Conservation (phyloP, 2,113 vertebrate species). For the Aspidoscelis tigris region DNA sequence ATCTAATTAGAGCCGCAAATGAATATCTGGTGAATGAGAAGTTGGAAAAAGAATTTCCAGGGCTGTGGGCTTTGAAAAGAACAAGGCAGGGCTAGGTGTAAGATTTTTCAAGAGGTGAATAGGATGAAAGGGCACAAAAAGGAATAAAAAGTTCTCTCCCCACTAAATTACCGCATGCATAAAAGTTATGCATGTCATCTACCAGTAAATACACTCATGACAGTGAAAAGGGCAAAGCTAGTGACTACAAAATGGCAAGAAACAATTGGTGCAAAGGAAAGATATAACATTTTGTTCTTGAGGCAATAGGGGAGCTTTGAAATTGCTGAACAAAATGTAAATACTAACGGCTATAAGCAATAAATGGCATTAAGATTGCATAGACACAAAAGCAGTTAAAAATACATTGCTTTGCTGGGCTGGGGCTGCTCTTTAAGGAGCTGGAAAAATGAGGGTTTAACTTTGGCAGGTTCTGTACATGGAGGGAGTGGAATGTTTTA, state of each 20-base stretch:
- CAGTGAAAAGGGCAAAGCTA: background rate
- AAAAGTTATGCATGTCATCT: slow-evolving; percentile 12
- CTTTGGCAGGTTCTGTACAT: background rate
- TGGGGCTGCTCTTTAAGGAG: background rate
- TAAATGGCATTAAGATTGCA: slow-evolving; percentile 17
- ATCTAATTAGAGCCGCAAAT: slow-evolving; percentile 22
- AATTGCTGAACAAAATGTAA: slow-evolving; percentile 15
- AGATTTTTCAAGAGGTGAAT: background rate
- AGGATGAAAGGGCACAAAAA: slow-evolving; percentile 8
- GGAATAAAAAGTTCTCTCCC: background rate
- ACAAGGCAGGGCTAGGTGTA: background rate
- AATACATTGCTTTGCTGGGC: fast-evolving
- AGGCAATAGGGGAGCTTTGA: background rate
- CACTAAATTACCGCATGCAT: background rate
- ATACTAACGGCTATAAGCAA: background rate
- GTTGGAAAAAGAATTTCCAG: slow-evolving; percentile 4
- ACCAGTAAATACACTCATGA: background rate
- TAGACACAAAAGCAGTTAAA: background rate
- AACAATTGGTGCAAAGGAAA: slow-evolving; percentile 13
- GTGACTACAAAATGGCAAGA: slow-evolving; percentile 4
- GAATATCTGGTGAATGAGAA: slow-evolving; percentile 12
- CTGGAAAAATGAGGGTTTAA: slow-evolving; percentile 13
- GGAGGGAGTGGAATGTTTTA: too few relatives aligned
- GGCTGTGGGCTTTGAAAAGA: background rate
- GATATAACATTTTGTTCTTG: fast-evolving